Evolutionary conservation across 2,797 vertebrate genomes (phyloP).

Genomic region (Thripadectes ignobilis): DNA sequence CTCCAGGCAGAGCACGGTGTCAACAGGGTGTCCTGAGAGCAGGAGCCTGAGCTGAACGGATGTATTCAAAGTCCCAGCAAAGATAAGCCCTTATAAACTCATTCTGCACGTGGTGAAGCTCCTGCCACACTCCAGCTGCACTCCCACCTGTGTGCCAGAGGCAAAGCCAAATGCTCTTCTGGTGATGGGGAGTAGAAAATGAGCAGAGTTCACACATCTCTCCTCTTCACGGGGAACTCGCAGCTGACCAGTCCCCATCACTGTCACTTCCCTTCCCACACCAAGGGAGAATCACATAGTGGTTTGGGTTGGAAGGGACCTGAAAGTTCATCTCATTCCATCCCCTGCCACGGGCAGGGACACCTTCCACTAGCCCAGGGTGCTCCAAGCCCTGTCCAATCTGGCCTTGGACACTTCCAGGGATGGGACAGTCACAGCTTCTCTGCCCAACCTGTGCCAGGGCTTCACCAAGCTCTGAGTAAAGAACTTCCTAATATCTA

Average conservation of each 20-base stretch:
- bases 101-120: not conserved
- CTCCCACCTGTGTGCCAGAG: not conserved
- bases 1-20: not conserved
- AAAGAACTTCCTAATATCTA: not conserved
- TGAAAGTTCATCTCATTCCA: fast-evolving
- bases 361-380: fast-evolving
- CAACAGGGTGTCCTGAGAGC: not conserved
- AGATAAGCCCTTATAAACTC: not conserved
- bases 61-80: not conserved
- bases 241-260: fast-evolving
- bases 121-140: not conserved
- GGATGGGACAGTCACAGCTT: not conserved
- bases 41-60: not conserved
- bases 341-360: not conserved
- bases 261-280: not conserved
- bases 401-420: not conserved
- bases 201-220: not conserved
- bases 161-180: not conserved
- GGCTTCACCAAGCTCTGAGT: not conserved
- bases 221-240: not conserved
- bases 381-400: not conserved
- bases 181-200: not conserved
- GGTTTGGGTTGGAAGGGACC: not conserved
- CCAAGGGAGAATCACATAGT: not conserved
- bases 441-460: not conserved